Conservation (phyloP, 1,140 invertebrate genomes). For the Bilobella aurantiaca region DNA sequence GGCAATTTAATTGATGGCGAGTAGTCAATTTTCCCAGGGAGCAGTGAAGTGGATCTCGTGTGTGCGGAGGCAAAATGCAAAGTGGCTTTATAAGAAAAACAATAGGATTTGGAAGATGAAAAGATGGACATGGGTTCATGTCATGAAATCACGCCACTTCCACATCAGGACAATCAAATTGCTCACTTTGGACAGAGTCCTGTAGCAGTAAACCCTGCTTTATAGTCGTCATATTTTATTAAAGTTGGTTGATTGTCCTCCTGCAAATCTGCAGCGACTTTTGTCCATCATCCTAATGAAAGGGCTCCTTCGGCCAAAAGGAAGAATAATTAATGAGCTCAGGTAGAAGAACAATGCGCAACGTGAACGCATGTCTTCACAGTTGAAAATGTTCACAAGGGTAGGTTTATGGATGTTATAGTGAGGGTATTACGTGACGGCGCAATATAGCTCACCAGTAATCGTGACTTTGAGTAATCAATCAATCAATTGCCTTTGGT, state of each 20-base stretch:
- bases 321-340: too few species aligned
- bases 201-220: not conserved
- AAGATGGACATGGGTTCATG: not conserved
- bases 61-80: not conserved
- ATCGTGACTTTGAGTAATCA: conserved; percentile 23
- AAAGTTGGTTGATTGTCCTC: too few species aligned
- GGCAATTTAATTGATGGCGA: conserved; percentile 6
- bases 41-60: not conserved
- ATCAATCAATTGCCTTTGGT: conserved; percentile 13
- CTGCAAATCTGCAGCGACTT: too few species aligned
- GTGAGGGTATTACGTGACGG: not conserved
- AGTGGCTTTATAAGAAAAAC: not conserved
- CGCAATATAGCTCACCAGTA: not conserved
- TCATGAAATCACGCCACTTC: not conserved
- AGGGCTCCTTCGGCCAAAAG: too few species aligned
- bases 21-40: not conserved
- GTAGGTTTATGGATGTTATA: not conserved
- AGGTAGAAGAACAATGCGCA: too few species aligned
- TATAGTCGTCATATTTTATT: not conserved
- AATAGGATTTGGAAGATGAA: too few species aligned
- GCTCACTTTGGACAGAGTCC: not conserved
- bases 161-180: not conserved
- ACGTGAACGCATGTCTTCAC: too few species aligned
- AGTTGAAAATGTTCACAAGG: too few species aligned
- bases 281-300: too few species aligned